Conservation (phyloP, 2,113 vertebrate genomes). For the Nematolebias whitei region DNA sequence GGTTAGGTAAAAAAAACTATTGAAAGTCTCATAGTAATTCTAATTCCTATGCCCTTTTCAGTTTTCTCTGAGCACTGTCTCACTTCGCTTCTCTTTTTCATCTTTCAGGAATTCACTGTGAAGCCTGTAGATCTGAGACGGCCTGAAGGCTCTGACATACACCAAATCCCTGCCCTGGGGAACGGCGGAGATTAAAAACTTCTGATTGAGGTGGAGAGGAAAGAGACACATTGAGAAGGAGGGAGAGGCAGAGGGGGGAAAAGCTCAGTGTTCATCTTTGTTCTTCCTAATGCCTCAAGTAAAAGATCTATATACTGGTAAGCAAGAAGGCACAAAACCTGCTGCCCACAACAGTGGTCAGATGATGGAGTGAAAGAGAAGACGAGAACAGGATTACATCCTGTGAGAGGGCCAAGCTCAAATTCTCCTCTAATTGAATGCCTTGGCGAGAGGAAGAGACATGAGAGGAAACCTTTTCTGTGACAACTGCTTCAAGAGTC, state of each 20-base stretch:
- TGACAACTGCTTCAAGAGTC: slow-evolving; percentile 65
- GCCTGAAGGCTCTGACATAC: slow-evolving; percentile 68
- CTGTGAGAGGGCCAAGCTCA: slow-evolving; percentile 52
- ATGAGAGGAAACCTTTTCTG: slow-evolving; percentile 63
- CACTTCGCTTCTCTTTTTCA: slow-evolving; percentile 68
- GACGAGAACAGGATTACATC: slow-evolving; percentile 47
- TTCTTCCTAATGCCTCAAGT: slow-evolving; percentile 66
- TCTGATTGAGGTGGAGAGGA: slow-evolving; percentile 69
- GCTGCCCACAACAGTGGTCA: slow-evolving; percentile 56
- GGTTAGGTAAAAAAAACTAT: slow-evolving; percentile 27
- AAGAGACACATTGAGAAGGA: slow-evolving; percentile 43
- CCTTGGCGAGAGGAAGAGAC: slow-evolving; percentile 54
- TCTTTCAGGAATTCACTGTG: slow-evolving; percentile 74
- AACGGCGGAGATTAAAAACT: slow-evolving; percentile 69
- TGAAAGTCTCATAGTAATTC: slow-evolving; percentile 55
- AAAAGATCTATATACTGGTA: slow-evolving; percentile 61
- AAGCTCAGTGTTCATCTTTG: slow-evolving; percentile 70
- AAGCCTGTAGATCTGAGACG: slow-evolving; percentile 66
- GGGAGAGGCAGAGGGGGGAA: slow-evolving; percentile 39
- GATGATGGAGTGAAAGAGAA: slow-evolving; percentile 59
- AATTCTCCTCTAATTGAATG: slow-evolving; percentile 69
- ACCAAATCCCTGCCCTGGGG: slow-evolving; percentile 64
- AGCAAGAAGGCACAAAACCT: slow-evolving; percentile 47
- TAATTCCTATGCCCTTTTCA: slow-evolving; percentile 52
- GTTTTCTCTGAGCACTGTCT: slow-evolving; percentile 55